Base-by-base conservation (phyloP, 2,888 invertebrate species). In the Cheilosia vernalis region DNA sequence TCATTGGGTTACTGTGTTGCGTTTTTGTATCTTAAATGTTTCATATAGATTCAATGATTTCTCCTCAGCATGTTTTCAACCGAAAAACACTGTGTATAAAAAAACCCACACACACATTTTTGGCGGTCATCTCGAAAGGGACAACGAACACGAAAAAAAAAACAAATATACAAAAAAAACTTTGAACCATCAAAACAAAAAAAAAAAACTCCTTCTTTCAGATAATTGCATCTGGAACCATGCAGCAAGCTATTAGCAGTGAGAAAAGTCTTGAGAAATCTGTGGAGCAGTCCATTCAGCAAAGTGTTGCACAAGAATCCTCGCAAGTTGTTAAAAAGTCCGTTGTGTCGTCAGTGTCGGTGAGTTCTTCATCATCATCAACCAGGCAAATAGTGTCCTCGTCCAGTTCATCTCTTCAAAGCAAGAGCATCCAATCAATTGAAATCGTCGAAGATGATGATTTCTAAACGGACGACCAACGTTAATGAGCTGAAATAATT, bases 281-380 rank as follows among this genome's bases (percentile, higher is more conserved):
- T 17, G 49, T 80, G 58, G 74, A 84, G 74, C 84, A 84, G 69
- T 84, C 84, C 4, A 70, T 84, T 66, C 74, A 80, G 49, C 64
- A 84, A 42, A 84, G 69, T 70, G 40, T 79, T 70, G 69, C 51
- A 21, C 74, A 80, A 47, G 84, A 84, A 49, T 74, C 74, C 10
- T 67, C 79, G 9, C 79, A 79, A 40, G 47, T 80, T 47, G 33
- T 80, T 55, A 84, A 79, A 51, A 84, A 84, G 30, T 76, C 79
- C 4, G 58, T 76, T 56, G 66, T 80, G 5, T 84, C 84, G 9
- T 84, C 84, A 30, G 55, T 80, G 27, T 84, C 80, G 84, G 80
- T 84, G 84, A 84, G 84, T 84, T 80, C 84, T 4, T 70, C 84
- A 51, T 70, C 84, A 51, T 84, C 80, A 42, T 74, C 74, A 47